These are phyloP conservation scores for Drosophila emarginata DNA, from an alignment of 2,888 invertebrate genomes.

Conservation along the genomic window DNA sequence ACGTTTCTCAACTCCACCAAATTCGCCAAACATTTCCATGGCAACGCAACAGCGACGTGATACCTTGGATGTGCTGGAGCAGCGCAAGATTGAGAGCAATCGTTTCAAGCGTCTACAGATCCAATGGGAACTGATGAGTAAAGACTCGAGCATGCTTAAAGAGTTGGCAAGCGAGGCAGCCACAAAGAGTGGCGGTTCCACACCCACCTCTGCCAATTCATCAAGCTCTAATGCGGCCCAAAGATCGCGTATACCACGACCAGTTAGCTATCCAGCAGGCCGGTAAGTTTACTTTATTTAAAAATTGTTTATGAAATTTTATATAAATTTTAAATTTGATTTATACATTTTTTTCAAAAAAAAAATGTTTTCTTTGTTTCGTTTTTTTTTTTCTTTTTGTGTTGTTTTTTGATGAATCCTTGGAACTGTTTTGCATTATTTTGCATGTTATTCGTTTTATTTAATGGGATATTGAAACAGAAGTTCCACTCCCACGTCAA, in stretches of 20 bases:
- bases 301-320: neutral
- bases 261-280: conserved; percentile 82
- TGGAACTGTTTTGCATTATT: conserved; percentile 26
- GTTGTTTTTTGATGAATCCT: conserved; percentile 35
- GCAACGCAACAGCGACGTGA: conserved; percentile 69
- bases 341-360: neutral
- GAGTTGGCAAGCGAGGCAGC: conserved; percentile 81
- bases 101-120: conserved; percentile 82
- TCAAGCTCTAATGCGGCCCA: conserved; percentile 67
- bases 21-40: conserved; percentile 89
- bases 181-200: conserved; percentile 82
- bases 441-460: conserved; percentile 46
- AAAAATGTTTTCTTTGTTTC: neutral
- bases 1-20: conserved; percentile 86
- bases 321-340: neutral
- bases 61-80: conserved; percentile 75
- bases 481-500: conserved; percentile 52
- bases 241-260: conserved; percentile 82
- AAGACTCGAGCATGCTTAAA: conserved; percentile 81
- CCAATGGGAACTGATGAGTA: conserved; percentile 83
- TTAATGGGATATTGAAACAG: conserved; percentile 37
- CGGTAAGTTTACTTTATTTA: conserved; percentile 73
- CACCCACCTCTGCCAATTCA: conserved; percentile 80
- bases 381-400: conserved; percentile 35
- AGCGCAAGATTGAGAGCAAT: conserved; percentile 82